phyloP scores from a whole-genome alignment of 2,888 invertebrate species.

The Lucinisca nassula region DNA sequence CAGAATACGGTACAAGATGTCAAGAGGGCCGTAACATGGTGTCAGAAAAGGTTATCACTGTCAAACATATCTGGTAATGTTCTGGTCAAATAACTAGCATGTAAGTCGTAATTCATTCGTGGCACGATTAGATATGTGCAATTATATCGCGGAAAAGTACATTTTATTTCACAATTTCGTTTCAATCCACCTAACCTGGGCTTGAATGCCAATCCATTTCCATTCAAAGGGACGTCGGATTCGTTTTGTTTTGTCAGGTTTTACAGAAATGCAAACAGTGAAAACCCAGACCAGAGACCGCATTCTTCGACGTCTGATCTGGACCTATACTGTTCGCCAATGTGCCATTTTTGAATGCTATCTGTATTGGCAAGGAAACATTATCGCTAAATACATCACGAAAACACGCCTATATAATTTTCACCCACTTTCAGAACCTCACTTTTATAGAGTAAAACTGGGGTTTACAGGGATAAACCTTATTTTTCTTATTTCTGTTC shows the following conservation, averaged over 20 bases:
- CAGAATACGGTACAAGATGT: not conserved
- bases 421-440: too few relatives aligned
- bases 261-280: not conserved
- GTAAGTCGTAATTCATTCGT: conserved; percentile 4
- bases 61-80: not conserved
- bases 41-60: not conserved
- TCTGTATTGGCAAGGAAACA: too few relatives aligned
- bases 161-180: too few relatives aligned
- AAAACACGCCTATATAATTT: too few relatives aligned
- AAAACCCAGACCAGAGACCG: not conserved
- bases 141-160: too few relatives aligned
- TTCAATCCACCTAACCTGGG: too few relatives aligned
- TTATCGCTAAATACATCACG: too few relatives aligned
- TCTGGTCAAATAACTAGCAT: not conserved
- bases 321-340: not conserved
- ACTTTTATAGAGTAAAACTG: too few relatives aligned
- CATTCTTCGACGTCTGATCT: not conserved
- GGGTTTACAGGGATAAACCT: too few relatives aligned
- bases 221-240: too few relatives aligned
- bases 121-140: conserved; percentile 6
- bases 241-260: not conserved
- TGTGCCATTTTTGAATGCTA: not conserved
- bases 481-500: too few relatives aligned
- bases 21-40: not conserved
- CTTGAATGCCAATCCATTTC: too few relatives aligned